Base-by-base conservation (phyloP, 2,888 invertebrate genomes). In the Drosophila meridiana region DNA sequence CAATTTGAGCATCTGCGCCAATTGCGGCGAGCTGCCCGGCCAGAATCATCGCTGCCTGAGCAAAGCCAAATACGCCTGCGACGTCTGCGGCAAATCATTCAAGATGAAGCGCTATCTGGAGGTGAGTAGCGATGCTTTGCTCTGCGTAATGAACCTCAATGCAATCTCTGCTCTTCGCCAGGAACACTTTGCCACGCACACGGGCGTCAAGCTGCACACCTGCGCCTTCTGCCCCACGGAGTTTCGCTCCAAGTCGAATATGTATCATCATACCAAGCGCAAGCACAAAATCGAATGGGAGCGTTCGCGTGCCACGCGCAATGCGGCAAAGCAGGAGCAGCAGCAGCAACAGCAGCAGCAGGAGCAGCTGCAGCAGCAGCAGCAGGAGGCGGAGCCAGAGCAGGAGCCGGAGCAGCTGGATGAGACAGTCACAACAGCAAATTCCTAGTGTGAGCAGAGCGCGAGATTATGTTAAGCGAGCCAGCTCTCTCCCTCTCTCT, bases 231-330 rank as follows among this genome's bases (percentile, higher is more conserved):
- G 92, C 52, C 81, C 90, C 64, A 92, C 91, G 36, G 91, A 92
- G 58, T 91, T 90, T 42, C 90, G 92, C 28, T 92, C 92, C 26
- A 91, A 87, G 53, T 91, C 92, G n/a, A 92, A 92, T 73, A 92
- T 92, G 92, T 92, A 92, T 70, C 91, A 90, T 55, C 92, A 92
- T 58, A 89, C 92, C 32, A 92, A 92, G 68, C 91, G 91, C 43
- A 86, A 89, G 65, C 92, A 92, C 68, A 88, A 89, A 56, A 64
- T 82, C 4, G 91, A 92, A 68, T 92, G 92, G 92, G 83, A 90
- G 57, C 78, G 76, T 3, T 91, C 91, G 7, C 83, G 91, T 43
- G 81, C 89, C 55, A 87, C 78, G 7, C 86, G 91, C 8, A 87
- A 76, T 36, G 83, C 85, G 20, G 82, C 78, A 48, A 82, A 84